A percentile compares a stretch with the other conserved stretches of the same genome.
phyloP scores from a whole-genome alignment of 64 coral and sea anemone genomes.

The Porites lutea region DNA sequence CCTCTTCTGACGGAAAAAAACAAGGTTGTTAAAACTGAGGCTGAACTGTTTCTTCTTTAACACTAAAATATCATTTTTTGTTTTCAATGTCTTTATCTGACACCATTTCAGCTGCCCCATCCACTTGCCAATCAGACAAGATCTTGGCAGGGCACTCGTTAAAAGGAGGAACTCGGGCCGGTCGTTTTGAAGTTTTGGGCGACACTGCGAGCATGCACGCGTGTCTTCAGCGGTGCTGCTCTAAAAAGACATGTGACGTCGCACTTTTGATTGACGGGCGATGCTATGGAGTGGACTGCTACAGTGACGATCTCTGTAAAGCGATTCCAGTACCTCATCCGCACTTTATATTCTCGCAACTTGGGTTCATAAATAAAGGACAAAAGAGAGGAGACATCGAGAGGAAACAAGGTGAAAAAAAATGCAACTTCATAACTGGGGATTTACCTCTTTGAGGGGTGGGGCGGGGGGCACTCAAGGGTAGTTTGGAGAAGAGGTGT shows the following conservation, averaged over 20 bases:
- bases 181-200: conserved; percentile 46
- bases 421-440: no score
- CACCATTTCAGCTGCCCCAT: not conserved
- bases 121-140: conserved; percentile 35
- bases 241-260: conserved; percentile 76
- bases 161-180: conserved; percentile 68
- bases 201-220: conserved; percentile 72
- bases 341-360: conserved; percentile 73
- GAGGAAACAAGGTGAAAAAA: conserved; percentile 2
- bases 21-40: no score
- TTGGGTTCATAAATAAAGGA: conserved; percentile 73
- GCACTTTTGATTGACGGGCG: conserved; percentile 80
- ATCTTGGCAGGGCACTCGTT: conserved; percentile 56
- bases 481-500: no score
- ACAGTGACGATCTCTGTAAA: conserved; percentile 71
- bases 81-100: not conserved
- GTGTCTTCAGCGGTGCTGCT: conserved; percentile 80
- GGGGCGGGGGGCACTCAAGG: no score
- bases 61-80: not conserved
- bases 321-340: conserved; percentile 82
- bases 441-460: no score
- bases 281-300: conserved; percentile 91
- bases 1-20: no score
- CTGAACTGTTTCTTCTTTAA: not conserved
- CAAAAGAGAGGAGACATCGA: conserved; percentile 67